Conservation (phyloP, 2,888 invertebrate species). For the Drosophila cognata region DNA sequence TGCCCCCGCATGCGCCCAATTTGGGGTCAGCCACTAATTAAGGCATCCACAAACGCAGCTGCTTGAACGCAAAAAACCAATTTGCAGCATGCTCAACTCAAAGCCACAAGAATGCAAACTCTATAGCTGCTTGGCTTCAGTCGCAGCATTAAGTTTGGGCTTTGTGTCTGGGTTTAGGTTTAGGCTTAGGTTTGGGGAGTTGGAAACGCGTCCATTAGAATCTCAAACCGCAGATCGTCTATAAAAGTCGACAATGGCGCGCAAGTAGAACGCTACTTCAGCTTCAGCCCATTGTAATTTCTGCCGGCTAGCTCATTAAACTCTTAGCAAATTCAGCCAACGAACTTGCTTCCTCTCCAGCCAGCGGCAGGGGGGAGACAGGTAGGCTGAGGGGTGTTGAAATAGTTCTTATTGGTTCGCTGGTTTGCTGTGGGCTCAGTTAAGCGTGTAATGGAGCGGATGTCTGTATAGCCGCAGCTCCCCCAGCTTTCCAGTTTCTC, state of each 20-base stretch:
- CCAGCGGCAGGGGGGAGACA: neutral
- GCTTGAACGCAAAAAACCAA: conserved; percentile 49
- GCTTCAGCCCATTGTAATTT: conserved; percentile 52
- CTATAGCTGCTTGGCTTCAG: neutral
- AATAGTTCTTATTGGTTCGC: conserved; percentile 61
- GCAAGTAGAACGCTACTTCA: conserved; percentile 39
- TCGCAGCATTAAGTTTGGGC: conserved; percentile 4
- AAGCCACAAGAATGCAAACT: conserved; percentile 67
- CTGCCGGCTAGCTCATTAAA: conserved; percentile 68
- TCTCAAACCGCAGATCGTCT: conserved; percentile 67
- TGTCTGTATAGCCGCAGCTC: conserved; percentile 51
- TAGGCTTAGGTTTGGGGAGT: conserved; percentile 45
- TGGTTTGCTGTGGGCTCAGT: conserved; percentile 66
- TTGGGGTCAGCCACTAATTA: conserved; percentile 25
- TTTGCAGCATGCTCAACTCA: conserved; percentile 61
- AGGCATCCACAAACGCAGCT: conserved; percentile 32
- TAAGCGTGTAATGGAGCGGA: conserved; percentile 79
- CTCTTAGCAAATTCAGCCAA: conserved; percentile 53
- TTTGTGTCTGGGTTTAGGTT: neutral
- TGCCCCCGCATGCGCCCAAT: conserved; percentile 29
- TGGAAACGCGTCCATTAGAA: conserved; percentile 61
- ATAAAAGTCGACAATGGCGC: conserved; percentile 28
- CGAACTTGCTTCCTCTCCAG: conserved; percentile 37
- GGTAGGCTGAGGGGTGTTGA: conserved; percentile 2
- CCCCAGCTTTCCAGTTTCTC: conserved; percentile 5